These are phyloP conservation scores for Cricetomys ansorgei DNA, from an alignment of 2,113 vertebrate species.

Conservation along the genomic window DNA sequence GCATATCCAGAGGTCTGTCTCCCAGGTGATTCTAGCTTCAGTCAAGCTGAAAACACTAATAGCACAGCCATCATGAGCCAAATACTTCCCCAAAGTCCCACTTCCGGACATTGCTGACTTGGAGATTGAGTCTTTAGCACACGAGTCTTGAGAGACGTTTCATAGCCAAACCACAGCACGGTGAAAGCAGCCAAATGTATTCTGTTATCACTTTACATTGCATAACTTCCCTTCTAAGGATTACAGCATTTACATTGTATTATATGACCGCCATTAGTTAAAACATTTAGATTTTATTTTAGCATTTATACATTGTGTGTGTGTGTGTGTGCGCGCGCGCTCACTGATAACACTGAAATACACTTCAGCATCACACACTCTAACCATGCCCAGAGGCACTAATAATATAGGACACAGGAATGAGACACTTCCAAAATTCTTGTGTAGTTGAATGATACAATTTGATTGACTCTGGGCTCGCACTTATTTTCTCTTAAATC, in stretches of 20 bases:
- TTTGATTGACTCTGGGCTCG: slow-evolving; percentile 3
- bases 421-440: neutral
- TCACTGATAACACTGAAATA: neutral
- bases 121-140: neutral
- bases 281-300: neutral
- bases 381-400: neutral
- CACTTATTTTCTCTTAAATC: neutral
- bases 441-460: neutral
- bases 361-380: neutral
- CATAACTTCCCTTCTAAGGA: neutral
- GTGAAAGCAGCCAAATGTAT: neutral
- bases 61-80: neutral
- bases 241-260: neutral
- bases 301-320: neutral
- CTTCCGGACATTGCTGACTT: neutral
- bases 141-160: neutral
- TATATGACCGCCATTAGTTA: slow-evolving; percentile 19
- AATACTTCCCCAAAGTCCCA: neutral
- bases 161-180: neutral
- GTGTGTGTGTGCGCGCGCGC: too few species aligned
- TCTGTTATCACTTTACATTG: neutral
- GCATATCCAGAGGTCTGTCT: neutral
- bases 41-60: too few species aligned
- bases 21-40: neutral
- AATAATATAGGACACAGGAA: neutral